Percentiles rank a stretch among this genome's conserved stretches.
Evolutionary conservation across 2,888 invertebrate genomes (phyloP).

Genomic region (Gibbula magus): DNA sequence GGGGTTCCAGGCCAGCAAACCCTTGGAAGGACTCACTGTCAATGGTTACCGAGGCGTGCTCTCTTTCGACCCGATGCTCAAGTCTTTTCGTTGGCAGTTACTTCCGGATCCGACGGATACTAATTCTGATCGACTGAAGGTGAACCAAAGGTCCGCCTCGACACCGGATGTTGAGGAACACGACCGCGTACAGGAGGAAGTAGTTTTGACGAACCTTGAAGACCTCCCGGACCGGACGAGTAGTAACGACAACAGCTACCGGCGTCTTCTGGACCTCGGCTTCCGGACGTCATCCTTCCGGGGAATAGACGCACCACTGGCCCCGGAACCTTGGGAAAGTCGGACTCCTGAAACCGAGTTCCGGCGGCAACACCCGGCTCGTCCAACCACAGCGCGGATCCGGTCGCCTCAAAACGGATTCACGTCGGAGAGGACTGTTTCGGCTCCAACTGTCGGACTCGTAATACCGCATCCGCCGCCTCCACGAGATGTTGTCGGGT

Average conservation of each 20-base stretch:
- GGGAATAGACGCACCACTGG: background rate
- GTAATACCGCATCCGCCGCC: too few relatives aligned
- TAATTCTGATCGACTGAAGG: background rate
- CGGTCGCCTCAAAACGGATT: background rate
- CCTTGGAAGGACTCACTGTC: background rate
- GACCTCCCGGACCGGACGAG: background rate
- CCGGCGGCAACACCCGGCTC: background rate
- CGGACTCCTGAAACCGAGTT: background rate
- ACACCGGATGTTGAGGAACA: background rate
- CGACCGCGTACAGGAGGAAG: background rate
- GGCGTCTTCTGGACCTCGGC: conserved; percentile 12
- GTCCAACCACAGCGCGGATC: background rate
- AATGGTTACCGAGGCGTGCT: conserved; percentile 16
- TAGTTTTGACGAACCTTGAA: background rate
- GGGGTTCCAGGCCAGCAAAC: background rate
- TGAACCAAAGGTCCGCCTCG: background rate
- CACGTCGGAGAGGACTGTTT: background rate
- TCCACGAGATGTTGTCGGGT: too few relatives aligned
- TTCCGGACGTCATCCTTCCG: conserved; percentile 2
- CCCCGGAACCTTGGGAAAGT: background rate
- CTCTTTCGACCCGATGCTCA: background rate
- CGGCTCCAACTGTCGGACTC: background rate
- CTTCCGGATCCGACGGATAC: background rate
- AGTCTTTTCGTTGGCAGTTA: conserved; percentile 16
- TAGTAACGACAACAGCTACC: background rate